These are phyloP conservation scores for Phlogophora meticulosa DNA, from an alignment of 2,888 invertebrate genomes.

Conservation along the genomic window DNA sequence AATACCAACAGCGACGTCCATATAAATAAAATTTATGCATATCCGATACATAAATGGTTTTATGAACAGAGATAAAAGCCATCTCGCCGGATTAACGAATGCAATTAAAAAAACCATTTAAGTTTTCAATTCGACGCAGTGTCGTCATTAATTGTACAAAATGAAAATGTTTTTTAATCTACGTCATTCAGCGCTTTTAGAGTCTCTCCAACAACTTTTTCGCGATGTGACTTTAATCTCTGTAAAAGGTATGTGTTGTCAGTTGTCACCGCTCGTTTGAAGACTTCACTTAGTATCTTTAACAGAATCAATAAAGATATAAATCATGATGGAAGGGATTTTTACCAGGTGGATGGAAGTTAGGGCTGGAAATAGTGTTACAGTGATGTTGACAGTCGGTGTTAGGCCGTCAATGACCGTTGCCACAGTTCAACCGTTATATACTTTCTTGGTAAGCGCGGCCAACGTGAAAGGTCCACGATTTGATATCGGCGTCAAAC, in stretches of 20 bases:
- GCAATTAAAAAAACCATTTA: constrained; percentile 43
- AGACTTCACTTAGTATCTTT: neutral
- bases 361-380: too few species aligned
- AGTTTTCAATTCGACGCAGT: constrained; percentile 32
- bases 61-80: constrained; percentile 46
- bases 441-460: too few species aligned
- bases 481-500: too few species aligned
- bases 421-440: too few species aligned
- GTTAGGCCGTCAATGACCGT: too few species aligned
- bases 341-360: neutral
- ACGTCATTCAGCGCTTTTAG: neutral
- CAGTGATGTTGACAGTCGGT: too few species aligned
- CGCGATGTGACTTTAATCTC: neutral
- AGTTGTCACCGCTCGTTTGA: neutral
- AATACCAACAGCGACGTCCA: constrained; percentile 36
- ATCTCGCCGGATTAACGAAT: constrained; percentile 32
- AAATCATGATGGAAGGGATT: neutral
- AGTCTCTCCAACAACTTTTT: neutral
- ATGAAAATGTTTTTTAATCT: constrained; percentile 11
- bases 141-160: constrained; percentile 11
- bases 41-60: constrained; percentile 54
- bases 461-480: too few species aligned
- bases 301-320: neutral
- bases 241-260: neutral
- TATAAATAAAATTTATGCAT: constrained; percentile 57